A percentile compares a stretch with the other conserved stretches of the same genome.
Evolutionary conservation across 2,113 vertebrate genomes (phyloP).

Genomic region (Pseudonaja textilis): DNA sequence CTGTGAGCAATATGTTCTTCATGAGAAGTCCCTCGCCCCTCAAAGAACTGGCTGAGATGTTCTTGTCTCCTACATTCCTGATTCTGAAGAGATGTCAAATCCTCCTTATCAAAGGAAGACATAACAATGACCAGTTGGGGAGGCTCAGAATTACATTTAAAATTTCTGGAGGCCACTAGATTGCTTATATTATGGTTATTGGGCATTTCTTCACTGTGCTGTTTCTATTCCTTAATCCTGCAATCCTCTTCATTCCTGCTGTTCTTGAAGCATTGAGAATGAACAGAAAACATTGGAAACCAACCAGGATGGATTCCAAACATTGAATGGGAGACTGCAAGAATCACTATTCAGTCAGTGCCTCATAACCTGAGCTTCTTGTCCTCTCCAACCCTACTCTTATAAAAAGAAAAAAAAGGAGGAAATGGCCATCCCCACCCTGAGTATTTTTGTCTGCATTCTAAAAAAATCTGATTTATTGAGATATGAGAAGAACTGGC

Average conservation of each 20-base stretch:
- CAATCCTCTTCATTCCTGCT: neutral
- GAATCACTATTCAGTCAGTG: neutral
- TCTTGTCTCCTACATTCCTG: neutral
- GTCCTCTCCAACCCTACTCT: neutral
- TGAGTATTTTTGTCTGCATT: neutral
- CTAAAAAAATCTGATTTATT: neutral
- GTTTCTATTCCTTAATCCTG: neutral
- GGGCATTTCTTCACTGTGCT: neutral
- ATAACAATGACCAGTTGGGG: neutral
- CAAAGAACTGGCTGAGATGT: neutral
- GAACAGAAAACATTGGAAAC: neutral
- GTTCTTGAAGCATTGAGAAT: neutral
- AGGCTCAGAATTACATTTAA: neutral
- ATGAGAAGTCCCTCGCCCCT: neutral
- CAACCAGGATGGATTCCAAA: neutral
- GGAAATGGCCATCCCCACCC: neutral
- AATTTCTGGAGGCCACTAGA: neutral
- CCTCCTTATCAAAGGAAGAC: neutral
- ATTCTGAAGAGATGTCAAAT: neutral
- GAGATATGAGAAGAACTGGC: neutral
- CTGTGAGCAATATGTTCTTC: neutral
- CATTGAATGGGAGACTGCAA: neutral
- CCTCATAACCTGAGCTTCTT: neutral
- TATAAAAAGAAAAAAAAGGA: neutral
- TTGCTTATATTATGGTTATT: neutral